Percentiles rank a stretch among this genome's conserved stretches.
Conservation (phyloP, 2,113 vertebrate genomes). For the Ploceus nigricollis region DNA sequence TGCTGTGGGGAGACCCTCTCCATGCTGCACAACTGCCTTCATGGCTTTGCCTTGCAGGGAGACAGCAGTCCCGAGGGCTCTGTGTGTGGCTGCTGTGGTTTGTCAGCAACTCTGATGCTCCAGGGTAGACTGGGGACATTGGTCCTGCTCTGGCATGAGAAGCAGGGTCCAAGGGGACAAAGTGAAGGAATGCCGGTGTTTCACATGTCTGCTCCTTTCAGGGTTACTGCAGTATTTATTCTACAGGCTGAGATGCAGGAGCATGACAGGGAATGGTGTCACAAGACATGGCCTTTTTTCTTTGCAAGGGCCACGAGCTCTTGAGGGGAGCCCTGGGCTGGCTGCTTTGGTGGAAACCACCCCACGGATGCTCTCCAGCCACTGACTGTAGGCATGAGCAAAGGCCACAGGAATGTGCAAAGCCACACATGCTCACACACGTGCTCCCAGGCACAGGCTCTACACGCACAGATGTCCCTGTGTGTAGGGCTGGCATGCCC, state of each 20-base stretch:
- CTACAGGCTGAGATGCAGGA: background rate
- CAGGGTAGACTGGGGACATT: background rate
- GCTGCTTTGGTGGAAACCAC: background rate
- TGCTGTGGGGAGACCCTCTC: background rate
- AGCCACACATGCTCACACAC: background rate
- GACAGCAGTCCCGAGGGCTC: background rate
- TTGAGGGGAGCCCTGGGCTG: rapidly evolving
- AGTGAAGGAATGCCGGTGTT: background rate
- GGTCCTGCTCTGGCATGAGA: rapidly evolving
- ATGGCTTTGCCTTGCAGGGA: background rate
- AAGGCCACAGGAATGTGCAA: background rate
- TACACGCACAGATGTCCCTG: rapidly evolving
- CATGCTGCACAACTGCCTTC: background rate
- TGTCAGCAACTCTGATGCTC: background rate
- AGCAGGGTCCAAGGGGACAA: background rate
- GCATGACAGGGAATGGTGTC: background rate
- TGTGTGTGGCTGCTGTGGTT: rapidly evolving
- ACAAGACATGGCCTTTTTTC: rapidly evolving
- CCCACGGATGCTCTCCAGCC: background rate
- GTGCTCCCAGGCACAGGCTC: background rate
- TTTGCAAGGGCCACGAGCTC: background rate
- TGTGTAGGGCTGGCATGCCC: background rate
- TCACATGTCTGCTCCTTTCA: rapidly evolving
- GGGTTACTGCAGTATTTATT: background rate
- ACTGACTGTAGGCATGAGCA: background rate